Conservation (phyloP, 2,113 vertebrate genomes). For the Aegithalos caudatus region DNA sequence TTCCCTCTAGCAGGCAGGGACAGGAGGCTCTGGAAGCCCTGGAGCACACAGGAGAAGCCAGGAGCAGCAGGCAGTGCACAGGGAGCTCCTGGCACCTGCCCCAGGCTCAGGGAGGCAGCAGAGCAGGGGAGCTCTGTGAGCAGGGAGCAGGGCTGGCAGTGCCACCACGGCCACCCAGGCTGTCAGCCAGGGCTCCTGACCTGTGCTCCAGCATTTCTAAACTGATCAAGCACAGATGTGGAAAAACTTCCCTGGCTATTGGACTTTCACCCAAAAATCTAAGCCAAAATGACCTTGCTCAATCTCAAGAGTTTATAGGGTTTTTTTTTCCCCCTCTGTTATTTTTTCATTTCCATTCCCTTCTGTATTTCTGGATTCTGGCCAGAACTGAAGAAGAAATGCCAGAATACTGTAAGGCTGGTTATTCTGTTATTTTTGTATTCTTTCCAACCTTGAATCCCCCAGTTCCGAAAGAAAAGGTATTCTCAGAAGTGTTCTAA, state of each 20-base stretch:
- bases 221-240: background rate
- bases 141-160: background rate
- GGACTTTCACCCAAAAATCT: background rate
- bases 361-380: background rate
- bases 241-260: background rate
- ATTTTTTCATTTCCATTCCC: constrained; percentile 24
- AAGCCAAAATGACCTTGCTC: background rate
- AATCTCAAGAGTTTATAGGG: background rate
- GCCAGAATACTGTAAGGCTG: background rate
- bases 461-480: background rate
- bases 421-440: constrained; percentile 39
- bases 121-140: background rate
- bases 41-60: background rate
- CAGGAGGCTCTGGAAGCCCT: background rate
- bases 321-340: background rate
- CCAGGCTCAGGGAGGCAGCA: background rate
- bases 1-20: fast-evolving
- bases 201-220: background rate
- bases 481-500: background rate
- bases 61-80: background rate
- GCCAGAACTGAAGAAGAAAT: background rate
- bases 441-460: constrained; percentile 22
- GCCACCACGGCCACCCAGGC: fast-evolving
- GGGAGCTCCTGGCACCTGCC: background rate
- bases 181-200: background rate